Conservation (phyloP, 2,888 invertebrate species). For the Syritta pipiens region DNA sequence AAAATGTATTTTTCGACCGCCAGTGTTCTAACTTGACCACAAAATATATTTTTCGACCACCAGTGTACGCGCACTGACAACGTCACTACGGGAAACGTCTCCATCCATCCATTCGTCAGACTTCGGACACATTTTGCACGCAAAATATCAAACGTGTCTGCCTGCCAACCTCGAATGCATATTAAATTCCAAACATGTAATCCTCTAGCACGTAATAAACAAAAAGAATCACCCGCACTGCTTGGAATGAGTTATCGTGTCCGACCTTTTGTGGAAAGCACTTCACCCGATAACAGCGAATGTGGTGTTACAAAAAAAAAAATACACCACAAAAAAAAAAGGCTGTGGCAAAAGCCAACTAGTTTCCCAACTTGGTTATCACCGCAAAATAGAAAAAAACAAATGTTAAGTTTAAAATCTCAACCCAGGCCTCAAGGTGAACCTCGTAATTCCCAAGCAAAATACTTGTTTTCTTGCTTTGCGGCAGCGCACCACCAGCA, state of each 20-base stretch:
- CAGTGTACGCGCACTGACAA: no score
- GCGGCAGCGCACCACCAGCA: slow-evolving; percentile 10
- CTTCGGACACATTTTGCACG: background rate
- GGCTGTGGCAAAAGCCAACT: slow-evolving; percentile 8
- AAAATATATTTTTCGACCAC: background rate
- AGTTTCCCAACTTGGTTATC: slow-evolving; percentile 44
- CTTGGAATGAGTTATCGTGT: background rate
- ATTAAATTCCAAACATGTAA: background rate
- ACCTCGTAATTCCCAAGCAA: slow-evolving; percentile 52
- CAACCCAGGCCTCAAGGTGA: slow-evolving; percentile 58
- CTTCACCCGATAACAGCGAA: background rate
- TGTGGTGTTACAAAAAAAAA: background rate
- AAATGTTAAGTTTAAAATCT: slow-evolving; percentile 8
- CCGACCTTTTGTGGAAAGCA: background rate
- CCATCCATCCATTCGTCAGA: background rate
- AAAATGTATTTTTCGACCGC: no score
- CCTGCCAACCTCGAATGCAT: background rate
- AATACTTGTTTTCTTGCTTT: slow-evolving; percentile 64
- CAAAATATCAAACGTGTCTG: background rate
- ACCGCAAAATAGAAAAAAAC: slow-evolving; percentile 2
- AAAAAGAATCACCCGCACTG: background rate
- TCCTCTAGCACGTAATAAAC: background rate
- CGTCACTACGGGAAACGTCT: no score
- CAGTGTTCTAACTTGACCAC: no score
- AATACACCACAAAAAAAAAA: no score